Conservation (phyloP, 2,113 vertebrate genomes). For the Callaeas wilsoni region DNA sequence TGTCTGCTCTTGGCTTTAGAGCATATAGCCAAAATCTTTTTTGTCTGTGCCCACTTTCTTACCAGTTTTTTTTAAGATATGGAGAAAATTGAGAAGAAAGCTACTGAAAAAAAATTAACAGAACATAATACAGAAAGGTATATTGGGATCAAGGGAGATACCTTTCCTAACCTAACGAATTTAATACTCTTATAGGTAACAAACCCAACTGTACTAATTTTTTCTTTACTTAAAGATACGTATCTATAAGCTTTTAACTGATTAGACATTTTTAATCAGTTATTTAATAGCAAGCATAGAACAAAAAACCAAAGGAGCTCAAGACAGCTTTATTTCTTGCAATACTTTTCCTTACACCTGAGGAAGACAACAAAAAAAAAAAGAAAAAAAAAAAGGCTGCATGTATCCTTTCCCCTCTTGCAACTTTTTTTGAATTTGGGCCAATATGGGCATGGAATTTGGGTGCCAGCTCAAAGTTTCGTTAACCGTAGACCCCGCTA, state of each 20-base stretch:
- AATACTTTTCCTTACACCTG: not conserved
- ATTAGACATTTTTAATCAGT: not conserved
- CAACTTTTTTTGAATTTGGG: not conserved
- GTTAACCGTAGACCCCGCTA: not conserved
- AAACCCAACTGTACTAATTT: not conserved
- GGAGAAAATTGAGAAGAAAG: not conserved
- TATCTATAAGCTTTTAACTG: not conserved
- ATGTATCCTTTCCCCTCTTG: not conserved
- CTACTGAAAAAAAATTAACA: not conserved
- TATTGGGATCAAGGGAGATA: not conserved
- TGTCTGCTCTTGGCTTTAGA: not conserved
- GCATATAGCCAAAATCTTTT: not conserved
- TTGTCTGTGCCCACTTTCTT: not conserved
- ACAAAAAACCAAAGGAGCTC: not conserved
- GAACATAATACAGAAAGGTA: not conserved
- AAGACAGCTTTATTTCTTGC: not conserved
- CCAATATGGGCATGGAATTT: not conserved
- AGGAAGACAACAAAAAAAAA: no score
- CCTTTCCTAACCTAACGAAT: not conserved
- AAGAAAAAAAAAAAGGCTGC: not conserved
- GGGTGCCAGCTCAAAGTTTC: not conserved
- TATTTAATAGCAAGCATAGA: not conserved
- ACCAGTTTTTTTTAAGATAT: not conserved
- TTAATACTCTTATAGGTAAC: not conserved
- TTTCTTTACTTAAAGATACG: not conserved